Percentiles rank a stretch among this genome's conserved stretches.
These are phyloP conservation scores for human (Homo sapiens) DNA, from an alignment of 2,113 vertebrate genomes.

Conservation along the genomic window DNA sequence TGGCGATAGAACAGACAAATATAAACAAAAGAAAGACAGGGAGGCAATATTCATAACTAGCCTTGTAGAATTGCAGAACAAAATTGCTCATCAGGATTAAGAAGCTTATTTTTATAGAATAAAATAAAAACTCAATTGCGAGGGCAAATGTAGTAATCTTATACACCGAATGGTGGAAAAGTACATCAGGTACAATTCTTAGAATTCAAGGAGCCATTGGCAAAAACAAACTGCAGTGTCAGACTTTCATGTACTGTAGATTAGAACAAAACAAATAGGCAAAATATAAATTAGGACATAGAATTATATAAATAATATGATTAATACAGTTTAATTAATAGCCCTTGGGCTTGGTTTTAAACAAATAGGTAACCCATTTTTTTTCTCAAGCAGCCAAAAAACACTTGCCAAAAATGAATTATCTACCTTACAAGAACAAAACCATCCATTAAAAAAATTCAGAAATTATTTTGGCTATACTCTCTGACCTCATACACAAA, in stretches of 20 bases:
- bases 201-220: not conserved
- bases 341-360: conserved; percentile 22
- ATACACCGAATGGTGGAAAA: not conserved
- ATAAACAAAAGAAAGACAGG: not conserved
- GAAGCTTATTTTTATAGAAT: not conserved
- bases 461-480: not conserved
- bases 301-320: not conserved
- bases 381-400: not conserved
- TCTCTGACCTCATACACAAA: conserved; percentile 15
- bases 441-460: not conserved
- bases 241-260: not conserved
- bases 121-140: not conserved
- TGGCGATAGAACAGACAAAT: not conserved
- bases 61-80: not conserved
- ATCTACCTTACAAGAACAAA: not conserved
- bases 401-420: not conserved
- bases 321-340: not conserved
- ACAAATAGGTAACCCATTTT: not conserved
- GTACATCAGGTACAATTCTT: not conserved
- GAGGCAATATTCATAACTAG: no score
- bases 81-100: not conserved
- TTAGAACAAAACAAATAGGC: not conserved
- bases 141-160: not conserved
- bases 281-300: not conserved
- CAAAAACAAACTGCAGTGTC: not conserved